A percentile compares a stretch with the other conserved stretches of the same genome.
These are phyloP conservation scores for Eucidaris tribuloides DNA, from an alignment of 35 echinoderm and acorn worm species.

Conservation along the genomic window DNA sequence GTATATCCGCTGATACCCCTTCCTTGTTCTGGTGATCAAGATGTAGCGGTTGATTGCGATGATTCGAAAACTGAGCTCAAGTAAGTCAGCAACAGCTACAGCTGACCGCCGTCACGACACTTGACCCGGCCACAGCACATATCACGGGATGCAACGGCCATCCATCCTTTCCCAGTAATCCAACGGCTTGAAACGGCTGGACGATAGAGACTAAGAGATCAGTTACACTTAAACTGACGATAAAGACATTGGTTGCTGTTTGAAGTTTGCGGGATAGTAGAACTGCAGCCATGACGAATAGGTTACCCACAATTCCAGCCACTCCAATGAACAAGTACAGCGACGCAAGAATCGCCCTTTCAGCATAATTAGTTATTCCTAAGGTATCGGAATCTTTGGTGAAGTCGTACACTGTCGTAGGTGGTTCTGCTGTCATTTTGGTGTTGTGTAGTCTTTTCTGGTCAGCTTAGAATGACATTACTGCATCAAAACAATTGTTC, in stretches of 20 bases:
- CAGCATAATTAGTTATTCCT: too few relatives aligned
- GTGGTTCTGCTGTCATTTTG: too few relatives aligned
- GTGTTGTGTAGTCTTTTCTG: too few relatives aligned
- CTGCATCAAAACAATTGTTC: too few relatives aligned
- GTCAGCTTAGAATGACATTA: too few relatives aligned
- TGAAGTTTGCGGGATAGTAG: conserved; percentile 30
- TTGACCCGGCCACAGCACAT: neutral
- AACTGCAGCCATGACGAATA: conserved; percentile 24
- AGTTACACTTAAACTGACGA: conserved; percentile 25
- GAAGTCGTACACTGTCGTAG: too few relatives aligned
- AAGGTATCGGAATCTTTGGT: too few relatives aligned
- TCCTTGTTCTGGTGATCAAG: neutral
- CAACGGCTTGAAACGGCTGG: neutral
- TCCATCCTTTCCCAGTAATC: neutral
- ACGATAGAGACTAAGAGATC: conserved; percentile 4
- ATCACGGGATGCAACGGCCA: neutral
- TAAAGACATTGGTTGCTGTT: conserved; percentile 25
- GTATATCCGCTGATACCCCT: neutral
- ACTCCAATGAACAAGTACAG: neutral
- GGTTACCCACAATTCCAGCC: conserved; percentile 16
- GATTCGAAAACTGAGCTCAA: neutral
- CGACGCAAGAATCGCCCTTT: neutral
- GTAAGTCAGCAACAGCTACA: conserved; percentile 36
- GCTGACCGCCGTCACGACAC: neutral
- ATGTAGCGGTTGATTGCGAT: conserved; percentile 17